phyloP scores from a whole-genome alignment of 1,140 invertebrate genomes.

The Phenacoccus solenopsis region DNA sequence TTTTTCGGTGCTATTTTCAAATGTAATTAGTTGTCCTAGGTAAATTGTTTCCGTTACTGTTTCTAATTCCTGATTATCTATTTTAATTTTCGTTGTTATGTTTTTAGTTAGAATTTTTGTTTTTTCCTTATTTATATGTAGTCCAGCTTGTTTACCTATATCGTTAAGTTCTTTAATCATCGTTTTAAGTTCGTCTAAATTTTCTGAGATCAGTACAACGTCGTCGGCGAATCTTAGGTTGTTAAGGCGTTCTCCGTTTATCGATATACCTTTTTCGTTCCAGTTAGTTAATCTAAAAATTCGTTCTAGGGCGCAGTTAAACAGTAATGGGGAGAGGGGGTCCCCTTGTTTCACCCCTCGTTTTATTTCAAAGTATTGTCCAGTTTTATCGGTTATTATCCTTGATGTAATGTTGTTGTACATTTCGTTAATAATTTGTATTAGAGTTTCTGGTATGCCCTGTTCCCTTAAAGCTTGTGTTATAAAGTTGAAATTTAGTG shows the following conservation, averaged over 20 bases:
- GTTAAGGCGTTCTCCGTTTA: conserved; percentile 27
- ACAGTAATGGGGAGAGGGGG: conserved; percentile 25
- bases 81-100: not conserved
- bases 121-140: conserved; percentile 20
- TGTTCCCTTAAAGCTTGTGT: not conserved
- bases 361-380: not conserved
- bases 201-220: conserved; percentile 26
- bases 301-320: conserved; percentile 22
- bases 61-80: conserved; percentile 18
- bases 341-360: conserved; percentile 22
- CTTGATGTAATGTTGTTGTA: not conserved
- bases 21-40: conserved; percentile 1
- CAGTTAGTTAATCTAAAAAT: conserved; percentile 25
- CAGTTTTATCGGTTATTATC: conserved; percentile 11
- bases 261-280: conserved; percentile 25
- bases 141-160: conserved; percentile 9
- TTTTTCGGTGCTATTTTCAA: conserved; percentile 1
- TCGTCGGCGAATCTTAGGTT: conserved; percentile 33
- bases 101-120: conserved; percentile 21
- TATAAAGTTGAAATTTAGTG: not conserved
- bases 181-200: conserved; percentile 6
- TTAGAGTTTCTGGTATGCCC: not conserved
- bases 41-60: conserved; percentile 7
- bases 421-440: conserved; percentile 4
- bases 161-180: conserved; percentile 19